A percentile compares a stretch with the other conserved stretches of the same genome.
These are phyloP conservation scores for Chromoteleia sp. DNA, from an alignment of 2,888 invertebrate species.

Conservation along the genomic window DNA sequence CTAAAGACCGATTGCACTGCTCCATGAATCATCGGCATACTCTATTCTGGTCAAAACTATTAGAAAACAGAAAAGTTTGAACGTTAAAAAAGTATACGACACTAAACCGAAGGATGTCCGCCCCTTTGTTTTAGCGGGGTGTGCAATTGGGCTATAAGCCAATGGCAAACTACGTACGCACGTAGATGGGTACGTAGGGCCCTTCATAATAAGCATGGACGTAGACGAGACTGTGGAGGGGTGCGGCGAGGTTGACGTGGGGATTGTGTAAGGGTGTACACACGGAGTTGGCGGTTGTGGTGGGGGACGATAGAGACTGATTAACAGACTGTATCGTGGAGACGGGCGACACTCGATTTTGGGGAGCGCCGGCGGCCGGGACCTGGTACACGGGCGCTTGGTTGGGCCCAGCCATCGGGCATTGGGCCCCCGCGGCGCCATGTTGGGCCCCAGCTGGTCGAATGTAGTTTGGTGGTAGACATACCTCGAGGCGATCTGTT, in stretches of 20 bases:
- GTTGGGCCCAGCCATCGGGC: conserved; percentile 81
- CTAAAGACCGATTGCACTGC: conserved; percentile 23
- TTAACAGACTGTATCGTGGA: conserved; percentile 84
- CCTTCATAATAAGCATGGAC: conserved; percentile 83
- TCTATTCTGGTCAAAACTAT: conserved; percentile 4
- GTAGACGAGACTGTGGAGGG: conserved; percentile 83
- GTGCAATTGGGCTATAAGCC: conserved; percentile 5
- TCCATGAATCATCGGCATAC: not conserved
- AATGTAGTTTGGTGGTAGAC: conserved; percentile 85
- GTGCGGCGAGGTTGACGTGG: conserved; percentile 80
- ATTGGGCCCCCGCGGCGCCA: conserved; percentile 81
- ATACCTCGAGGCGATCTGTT: conserved; percentile 98
- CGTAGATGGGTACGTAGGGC: conserved; percentile 75
- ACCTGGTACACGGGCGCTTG: conserved; percentile 80
- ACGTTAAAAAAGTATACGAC: conserved; percentile 14
- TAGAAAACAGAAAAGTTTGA: conserved; percentile 28
- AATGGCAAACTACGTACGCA: conserved; percentile 73
- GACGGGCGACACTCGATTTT: conserved; percentile 84
- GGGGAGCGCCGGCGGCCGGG: conserved; percentile 80
- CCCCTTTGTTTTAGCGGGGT: conserved; percentile 3
- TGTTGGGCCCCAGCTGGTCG: conserved; percentile 82
- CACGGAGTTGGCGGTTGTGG: conserved; percentile 73
- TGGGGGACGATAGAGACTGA: conserved; percentile 81
- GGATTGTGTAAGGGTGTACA: conserved; percentile 77
- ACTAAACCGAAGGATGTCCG: not conserved